Base-by-base conservation (phyloP, 2,797 vertebrate genomes). In the Poecilia wingei region DNA sequence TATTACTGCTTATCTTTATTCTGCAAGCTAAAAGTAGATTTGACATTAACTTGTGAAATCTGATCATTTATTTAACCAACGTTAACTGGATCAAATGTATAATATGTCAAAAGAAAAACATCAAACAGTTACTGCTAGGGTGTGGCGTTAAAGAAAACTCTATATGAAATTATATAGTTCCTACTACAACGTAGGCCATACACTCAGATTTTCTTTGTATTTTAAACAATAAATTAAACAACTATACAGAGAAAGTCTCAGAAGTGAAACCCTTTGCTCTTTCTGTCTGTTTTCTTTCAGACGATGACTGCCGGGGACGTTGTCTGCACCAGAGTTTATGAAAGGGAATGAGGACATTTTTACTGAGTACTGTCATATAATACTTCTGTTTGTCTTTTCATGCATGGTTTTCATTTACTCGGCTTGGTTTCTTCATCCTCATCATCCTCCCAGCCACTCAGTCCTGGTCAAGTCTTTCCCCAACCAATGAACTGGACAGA, bases 261-360 rank as follows among this genome's bases (percentile, higher is more conserved):
- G 77, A 78, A 33, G 45, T 80, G 81, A 49, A 55, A 75, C 78
- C 41, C 85, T 4, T 13, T 76, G 36, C 41, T 45, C 82, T 8
- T 55, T 75, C 47, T 78, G 78, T 53, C 53, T 77, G n/a, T 85
- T 89, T 83, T 75, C 80, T 94, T 95, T 78, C 92, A 96, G 96
- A 96, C 94, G 20, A 96, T 96, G 96, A 95, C 88, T 70, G 95
- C 95, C 0, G 96, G 94, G 9, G 95, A 95, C 25, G 94, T 96
- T 20, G 88, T 96, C 83, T 96, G 96, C 90, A 95, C 94, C 87
- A 92, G 96, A 84, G 93, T 96, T 51, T 96, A 96, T 79, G 89
- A 93, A 80, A 84, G 89, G 82, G 95, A 95, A 86, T 96, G 90
- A 96, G 78, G 80, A 74, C 10, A 36, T 55, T 72, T 55, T 76